Conservation (phyloP, 2,797 vertebrate genomes). For the Pseudochirops corinnae region DNA sequence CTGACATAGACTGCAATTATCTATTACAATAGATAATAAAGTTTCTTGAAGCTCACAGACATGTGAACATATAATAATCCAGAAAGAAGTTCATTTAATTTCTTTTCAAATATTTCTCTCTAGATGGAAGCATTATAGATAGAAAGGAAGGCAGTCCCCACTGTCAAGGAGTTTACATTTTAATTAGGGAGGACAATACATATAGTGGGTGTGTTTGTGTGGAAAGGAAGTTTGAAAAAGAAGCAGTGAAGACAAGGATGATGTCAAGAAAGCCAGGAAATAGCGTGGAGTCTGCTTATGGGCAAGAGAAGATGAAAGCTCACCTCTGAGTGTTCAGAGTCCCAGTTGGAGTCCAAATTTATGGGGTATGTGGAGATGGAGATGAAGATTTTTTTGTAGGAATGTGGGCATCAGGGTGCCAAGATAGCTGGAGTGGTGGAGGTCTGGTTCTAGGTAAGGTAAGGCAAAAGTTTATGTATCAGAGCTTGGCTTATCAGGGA, state of each 20-base stretch:
- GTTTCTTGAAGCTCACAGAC: neutral
- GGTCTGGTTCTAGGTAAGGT: neutral
- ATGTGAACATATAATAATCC: neutral
- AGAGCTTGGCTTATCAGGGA: neutral
- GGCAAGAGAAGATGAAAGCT: neutral
- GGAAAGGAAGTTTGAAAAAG: too few species aligned
- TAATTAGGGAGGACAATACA: neutral
- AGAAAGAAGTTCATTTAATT: neutral
- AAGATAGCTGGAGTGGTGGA: neutral
- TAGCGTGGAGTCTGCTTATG: too few species aligned
- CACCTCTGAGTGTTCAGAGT: neutral
- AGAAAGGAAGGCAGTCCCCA: neutral
- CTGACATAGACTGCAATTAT: too few species aligned
- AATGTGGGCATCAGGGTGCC: neutral
- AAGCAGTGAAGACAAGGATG: too few species aligned
- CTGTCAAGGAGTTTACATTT: neutral
- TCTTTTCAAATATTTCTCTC: neutral
- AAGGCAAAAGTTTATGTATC: neutral
- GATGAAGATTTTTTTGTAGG: neutral
- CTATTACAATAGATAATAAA: too few species aligned
- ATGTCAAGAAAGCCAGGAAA: too few species aligned
- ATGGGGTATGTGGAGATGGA: neutral
- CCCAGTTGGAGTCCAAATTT: neutral
- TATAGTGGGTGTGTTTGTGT: neutral
- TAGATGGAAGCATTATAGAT: neutral